Evolutionary conservation across 2,888 invertebrate genomes (phyloP).

Genomic region (Zhuqinia jingwanae): DNA sequence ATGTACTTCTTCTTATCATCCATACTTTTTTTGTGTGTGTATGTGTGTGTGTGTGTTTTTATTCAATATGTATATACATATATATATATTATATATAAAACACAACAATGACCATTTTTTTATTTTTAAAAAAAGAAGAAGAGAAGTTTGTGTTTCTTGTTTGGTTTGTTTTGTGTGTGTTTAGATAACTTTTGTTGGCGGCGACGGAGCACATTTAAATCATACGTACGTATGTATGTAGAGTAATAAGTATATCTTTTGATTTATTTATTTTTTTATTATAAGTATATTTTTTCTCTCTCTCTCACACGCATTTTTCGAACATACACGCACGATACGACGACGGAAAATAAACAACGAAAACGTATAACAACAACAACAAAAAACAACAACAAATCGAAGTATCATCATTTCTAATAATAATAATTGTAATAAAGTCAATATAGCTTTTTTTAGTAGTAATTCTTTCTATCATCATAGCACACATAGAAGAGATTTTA

Average conservation of each 20-base stretch:
- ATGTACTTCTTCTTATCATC: conserved; percentile 59
- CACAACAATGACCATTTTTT: conserved; percentile 39
- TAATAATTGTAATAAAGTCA: conserved; percentile 35
- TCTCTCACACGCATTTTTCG: conserved; percentile 31
- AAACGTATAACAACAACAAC: conserved; percentile 42
- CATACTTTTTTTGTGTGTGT: conserved; percentile 69
- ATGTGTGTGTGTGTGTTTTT: conserved; percentile 47
- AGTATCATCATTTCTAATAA: conserved; percentile 22
- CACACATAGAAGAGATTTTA: conserved; percentile 74
- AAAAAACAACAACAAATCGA: conserved; percentile 33
- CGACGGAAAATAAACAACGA: conserved; percentile 41
- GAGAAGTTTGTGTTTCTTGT: conserved; percentile 45
- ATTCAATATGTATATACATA: too few species aligned
- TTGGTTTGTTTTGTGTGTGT: conserved; percentile 35
- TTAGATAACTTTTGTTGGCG: conserved; percentile 32
- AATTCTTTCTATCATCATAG: conserved; percentile 66
- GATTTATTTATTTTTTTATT: neutral
- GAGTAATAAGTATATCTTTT: conserved; percentile 33
- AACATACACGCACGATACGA: conserved; percentile 14
- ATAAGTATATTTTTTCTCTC: conserved; percentile 17
- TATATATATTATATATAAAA: conserved; percentile 26
- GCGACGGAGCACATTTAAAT: conserved; percentile 34
- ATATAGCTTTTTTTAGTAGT: conserved; percentile 27
- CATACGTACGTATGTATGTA: conserved; percentile 24
- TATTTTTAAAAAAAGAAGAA: too few species aligned